Evolutionary conservation across 2,797 vertebrate species (phyloP).

Genomic region (Distichodus sexfasciatus): DNA sequence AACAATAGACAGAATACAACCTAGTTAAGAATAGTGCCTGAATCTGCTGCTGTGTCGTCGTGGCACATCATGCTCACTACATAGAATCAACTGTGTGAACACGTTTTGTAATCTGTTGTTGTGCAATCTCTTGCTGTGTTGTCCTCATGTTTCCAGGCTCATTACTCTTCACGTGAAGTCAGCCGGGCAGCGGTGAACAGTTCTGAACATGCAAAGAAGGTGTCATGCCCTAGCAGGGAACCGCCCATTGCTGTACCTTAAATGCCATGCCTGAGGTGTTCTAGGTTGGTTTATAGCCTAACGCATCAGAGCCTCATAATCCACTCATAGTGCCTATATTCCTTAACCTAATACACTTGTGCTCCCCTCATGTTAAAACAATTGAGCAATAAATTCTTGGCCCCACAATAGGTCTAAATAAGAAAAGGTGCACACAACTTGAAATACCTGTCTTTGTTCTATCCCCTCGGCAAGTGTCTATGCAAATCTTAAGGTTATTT

Average conservation of each 20-base stretch:
- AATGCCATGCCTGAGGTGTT: background rate
- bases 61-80: background rate
- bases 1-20: too few species aligned
- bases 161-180: background rate
- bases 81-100: background rate
- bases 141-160: background rate
- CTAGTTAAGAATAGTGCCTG: too few species aligned
- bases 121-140: background rate
- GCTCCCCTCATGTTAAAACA: background rate
- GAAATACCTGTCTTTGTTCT: background rate
- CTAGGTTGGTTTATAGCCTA: background rate
- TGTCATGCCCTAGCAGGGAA: slow-evolving; percentile 34
- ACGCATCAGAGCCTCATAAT: background rate
- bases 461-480: too few species aligned
- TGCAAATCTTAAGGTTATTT: too few species aligned
- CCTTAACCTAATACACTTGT: background rate
- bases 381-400: background rate
- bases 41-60: too few species aligned
- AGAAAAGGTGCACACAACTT: background rate
- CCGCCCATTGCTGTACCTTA: slow-evolving; percentile 1
- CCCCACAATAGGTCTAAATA: background rate
- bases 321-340: background rate
- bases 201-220: slow-evolving; percentile 31
- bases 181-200: background rate
- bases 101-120: background rate